phyloP scores from a whole-genome alignment of 2,888 invertebrate species.

The Caradrina kadenii region DNA sequence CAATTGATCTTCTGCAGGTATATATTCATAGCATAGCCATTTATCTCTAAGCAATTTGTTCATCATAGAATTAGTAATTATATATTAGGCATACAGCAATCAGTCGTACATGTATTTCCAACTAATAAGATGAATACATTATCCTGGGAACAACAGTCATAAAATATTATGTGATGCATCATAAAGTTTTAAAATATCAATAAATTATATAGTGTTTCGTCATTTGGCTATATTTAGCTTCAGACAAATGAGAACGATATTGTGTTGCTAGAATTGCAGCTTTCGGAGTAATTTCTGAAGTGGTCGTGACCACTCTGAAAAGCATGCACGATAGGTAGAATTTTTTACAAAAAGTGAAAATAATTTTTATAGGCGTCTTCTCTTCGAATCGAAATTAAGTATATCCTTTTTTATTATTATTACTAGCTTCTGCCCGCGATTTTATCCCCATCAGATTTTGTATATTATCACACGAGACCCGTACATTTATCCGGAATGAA shows the following conservation, averaged over 20 bases:
- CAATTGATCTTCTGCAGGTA: background rate
- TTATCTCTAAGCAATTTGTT: slow-evolving; percentile 36
- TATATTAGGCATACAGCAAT: background rate
- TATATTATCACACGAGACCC: no score
- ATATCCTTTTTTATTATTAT: no score
- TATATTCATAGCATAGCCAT: slow-evolving; percentile 8
- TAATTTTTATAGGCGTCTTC: no score
- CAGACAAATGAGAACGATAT: slow-evolving; percentile 8
- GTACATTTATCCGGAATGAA: no score
- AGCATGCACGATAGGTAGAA: background rate
- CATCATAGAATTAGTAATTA: slow-evolving; percentile 24
- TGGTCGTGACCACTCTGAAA: background rate
- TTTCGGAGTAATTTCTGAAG: slow-evolving; percentile 9
- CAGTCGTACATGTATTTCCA: slow-evolving; percentile 4
- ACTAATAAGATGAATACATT: slow-evolving; percentile 17
- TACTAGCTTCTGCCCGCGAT: no score
- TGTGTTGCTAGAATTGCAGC: background rate
- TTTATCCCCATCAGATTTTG: no score
- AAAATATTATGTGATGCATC: slow-evolving; percentile 27
- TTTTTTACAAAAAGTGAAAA: no score
- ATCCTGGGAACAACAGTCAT: slow-evolving; percentile 2
- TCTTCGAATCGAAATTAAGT: no score
- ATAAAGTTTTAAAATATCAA: slow-evolving; percentile 8
- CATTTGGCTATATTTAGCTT: slow-evolving; percentile 3
- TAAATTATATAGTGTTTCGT: background rate